Evolutionary conservation across 2,797 vertebrate genomes (phyloP).

Genomic region (Chrosomus eos): DNA sequence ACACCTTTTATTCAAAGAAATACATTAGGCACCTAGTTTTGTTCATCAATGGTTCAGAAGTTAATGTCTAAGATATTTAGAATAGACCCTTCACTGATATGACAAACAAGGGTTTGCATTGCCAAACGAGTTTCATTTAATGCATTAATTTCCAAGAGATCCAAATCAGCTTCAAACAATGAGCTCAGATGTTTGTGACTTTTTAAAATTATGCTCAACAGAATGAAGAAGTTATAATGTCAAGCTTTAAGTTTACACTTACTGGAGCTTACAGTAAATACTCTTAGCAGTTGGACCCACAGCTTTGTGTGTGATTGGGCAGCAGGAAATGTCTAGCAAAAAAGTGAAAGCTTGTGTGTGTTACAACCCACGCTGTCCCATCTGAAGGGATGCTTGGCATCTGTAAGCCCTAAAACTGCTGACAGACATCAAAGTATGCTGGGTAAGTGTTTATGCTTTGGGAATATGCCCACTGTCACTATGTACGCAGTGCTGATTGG

Average conservation of each 20-base stretch:
- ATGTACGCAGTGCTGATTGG: slow-evolving; percentile 10
- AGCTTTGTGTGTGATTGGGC: background rate
- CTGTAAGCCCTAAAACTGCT: slow-evolving; percentile 17
- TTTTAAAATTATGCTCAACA: background rate
- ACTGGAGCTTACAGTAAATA: slow-evolving; percentile 1
- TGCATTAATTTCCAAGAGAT: background rate
- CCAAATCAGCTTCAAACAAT: background rate
- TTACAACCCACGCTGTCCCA: slow-evolving; percentile 3
- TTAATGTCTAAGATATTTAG: background rate
- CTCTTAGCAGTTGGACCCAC: slow-evolving; percentile 13
- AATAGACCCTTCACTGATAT: background rate
- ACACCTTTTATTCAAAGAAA: background rate
- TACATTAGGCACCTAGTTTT: background rate
- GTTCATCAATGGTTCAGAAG: background rate
- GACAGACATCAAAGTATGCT: slow-evolving; percentile 33
- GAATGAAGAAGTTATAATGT: background rate
- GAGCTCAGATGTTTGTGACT: background rate
- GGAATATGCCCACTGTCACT: slow-evolving; percentile 37
- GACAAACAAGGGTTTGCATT: background rate
- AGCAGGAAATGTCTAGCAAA: slow-evolving; percentile 5
- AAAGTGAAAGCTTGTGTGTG: background rate
- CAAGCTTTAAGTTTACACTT: background rate
- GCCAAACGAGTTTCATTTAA: background rate
- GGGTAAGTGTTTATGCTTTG: slow-evolving; percentile 40
- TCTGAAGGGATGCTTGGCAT: slow-evolving; percentile 34